These are phyloP conservation scores for Thumatha senex DNA, from an alignment of 2,888 invertebrate genomes.

Conservation along the genomic window DNA sequence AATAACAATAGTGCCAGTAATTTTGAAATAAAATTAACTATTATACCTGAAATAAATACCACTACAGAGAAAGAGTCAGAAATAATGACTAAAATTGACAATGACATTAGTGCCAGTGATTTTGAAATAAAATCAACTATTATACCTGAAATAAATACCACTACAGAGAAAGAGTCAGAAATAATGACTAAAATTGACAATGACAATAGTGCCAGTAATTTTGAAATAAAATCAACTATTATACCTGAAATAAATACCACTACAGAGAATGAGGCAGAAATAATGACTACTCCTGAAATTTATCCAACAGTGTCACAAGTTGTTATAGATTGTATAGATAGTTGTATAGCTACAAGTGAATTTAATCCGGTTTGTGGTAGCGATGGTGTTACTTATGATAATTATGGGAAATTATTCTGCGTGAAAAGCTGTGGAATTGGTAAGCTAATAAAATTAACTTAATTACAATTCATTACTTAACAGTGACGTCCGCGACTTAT, in stretches of 20 bases:
- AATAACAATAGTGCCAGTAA: too few relatives aligned
- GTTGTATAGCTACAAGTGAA: conserved; percentile 48
- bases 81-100: neutral
- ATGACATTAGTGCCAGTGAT: too few relatives aligned
- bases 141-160: neutral
- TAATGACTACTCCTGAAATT: neutral
- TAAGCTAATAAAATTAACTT: conserved; percentile 41
- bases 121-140: too few relatives aligned
- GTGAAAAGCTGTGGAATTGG: conserved; percentile 65
- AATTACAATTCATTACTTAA: neutral
- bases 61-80: neutral
- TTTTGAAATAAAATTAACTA: too few relatives aligned
- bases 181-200: neutral
- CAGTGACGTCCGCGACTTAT: too few relatives aligned
- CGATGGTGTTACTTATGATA: conserved; percentile 62
- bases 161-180: neutral
- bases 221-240: neutral
- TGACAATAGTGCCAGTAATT: too few relatives aligned
- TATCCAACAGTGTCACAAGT: conserved; percentile 9
- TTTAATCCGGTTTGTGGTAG: conserved; percentile 76
- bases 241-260: neutral
- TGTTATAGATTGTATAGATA: conserved; percentile 23
- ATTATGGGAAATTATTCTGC: conserved; percentile 63
- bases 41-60: neutral
- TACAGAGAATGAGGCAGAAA: neutral